A percentile compares a stretch with the other conserved stretches of the same genome.
phyloP scores from a whole-genome alignment of 1,140 invertebrate genomes.

The Drosophila suzukii region DNA sequence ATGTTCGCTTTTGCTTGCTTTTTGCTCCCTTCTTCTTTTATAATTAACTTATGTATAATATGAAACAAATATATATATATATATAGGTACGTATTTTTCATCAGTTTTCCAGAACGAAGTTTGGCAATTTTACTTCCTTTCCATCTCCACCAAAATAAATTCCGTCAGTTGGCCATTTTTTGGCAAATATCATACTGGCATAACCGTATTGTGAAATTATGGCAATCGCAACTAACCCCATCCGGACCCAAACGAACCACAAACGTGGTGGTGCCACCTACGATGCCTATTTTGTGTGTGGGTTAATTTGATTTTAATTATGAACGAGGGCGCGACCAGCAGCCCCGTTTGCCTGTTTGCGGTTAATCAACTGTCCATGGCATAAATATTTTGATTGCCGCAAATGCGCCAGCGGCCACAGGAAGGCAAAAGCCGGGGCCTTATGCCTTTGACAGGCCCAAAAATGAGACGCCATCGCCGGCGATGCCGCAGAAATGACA shows the following conservation, averaged over 20 bases:
- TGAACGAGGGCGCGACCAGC: conserved; percentile 47
- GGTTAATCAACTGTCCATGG: conserved; percentile 74
- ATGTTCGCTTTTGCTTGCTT: no score
- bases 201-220: conserved; percentile 39
- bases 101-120: no score
- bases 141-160: no score
- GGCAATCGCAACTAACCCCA: conserved; percentile 1
- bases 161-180: no score
- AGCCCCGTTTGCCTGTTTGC: conserved; percentile 55
- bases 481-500: conserved; percentile 66
- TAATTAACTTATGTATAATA: no score
- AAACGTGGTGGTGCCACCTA: background rate
- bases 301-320: conserved; percentile 82
- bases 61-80: no score
- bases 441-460: conserved; percentile 26
- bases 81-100: no score
- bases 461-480: conserved; percentile 36
- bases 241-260: conserved; percentile 5
- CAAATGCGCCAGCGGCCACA: conserved; percentile 40
- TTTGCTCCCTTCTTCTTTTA: no score
- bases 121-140: no score
- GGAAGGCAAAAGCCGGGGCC: conserved; percentile 1
- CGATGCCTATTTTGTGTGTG: conserved; percentile 20
- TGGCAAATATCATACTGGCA: no score
- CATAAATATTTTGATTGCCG: conserved; percentile 78